These are phyloP conservation scores for Polypterus senegalus DNA, from an alignment of 2,113 vertebrate genomes.

Conservation along the genomic window DNA sequence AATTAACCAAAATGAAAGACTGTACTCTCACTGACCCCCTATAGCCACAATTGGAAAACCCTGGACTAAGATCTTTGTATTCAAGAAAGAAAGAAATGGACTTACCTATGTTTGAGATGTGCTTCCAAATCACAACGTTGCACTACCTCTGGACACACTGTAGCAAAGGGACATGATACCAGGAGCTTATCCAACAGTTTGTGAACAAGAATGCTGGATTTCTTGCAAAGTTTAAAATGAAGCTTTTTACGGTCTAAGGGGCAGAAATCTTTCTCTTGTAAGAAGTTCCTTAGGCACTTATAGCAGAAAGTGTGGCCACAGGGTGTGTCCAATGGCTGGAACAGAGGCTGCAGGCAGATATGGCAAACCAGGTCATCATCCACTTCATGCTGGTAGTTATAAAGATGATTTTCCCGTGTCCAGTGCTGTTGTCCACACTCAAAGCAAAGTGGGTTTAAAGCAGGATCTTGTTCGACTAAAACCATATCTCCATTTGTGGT, in stretches of 20 bases:
- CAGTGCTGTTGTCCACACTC: conserved; percentile 93
- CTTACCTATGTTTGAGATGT: conserved; percentile 93
- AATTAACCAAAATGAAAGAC: no score
- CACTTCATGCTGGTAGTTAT: conserved; percentile 92
- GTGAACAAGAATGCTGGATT: conserved; percentile 93
- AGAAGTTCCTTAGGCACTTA: conserved; percentile 91
- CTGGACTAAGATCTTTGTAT: background rate
- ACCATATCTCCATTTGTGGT: conserved; percentile 68
- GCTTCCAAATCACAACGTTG: conserved; percentile 88
- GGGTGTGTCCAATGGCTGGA: conserved; percentile 88
- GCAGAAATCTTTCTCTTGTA: conserved; percentile 94
- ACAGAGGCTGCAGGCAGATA: conserved; percentile 93
- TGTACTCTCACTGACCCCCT: no score
- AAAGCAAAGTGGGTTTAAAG: conserved; percentile 74
- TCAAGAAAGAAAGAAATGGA: rapidly evolving
- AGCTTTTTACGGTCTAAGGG: conserved; percentile 84
- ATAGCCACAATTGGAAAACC: no score
- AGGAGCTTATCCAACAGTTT: conserved; percentile 90
- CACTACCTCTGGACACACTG: conserved; percentile 77
- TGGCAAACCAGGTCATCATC: conserved; percentile 96
- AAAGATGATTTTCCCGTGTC: conserved; percentile 87
- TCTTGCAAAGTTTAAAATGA: conserved; percentile 82
- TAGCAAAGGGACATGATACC: conserved; percentile 79
- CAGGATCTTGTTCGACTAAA: conserved; percentile 56
- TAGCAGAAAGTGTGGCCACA: conserved; percentile 97